phyloP scores from a whole-genome alignment of 2,113 vertebrate genomes.

The Lutjanus erythropterus region DNA sequence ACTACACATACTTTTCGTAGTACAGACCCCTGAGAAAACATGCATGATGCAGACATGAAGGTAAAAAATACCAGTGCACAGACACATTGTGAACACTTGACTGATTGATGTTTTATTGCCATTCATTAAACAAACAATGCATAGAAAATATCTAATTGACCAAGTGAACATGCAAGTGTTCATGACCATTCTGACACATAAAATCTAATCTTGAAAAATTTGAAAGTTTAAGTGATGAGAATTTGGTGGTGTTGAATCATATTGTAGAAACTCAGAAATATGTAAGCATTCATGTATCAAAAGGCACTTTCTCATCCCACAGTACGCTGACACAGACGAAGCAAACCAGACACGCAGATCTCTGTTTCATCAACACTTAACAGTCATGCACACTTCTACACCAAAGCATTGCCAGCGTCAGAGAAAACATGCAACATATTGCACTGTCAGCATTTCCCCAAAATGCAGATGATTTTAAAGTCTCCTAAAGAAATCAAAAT shows the following conservation, averaged over 20 bases:
- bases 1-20: conserved; percentile 13
- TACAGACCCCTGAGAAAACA: conserved; percentile 1
- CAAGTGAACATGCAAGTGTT: background rate
- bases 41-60: background rate
- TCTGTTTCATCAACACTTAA: background rate
- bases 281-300: background rate
- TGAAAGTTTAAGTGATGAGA: background rate
- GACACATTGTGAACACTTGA: too few relatives aligned
- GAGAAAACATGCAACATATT: conserved; percentile 40
- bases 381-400: conserved; percentile 42
- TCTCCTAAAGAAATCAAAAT: background rate
- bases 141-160: background rate
- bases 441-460: conserved; percentile 8
- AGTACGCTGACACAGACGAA: conserved; percentile 5
- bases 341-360: conserved; percentile 21
- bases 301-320: background rate
- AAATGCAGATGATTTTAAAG: background rate
- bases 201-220: background rate
- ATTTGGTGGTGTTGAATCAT: background rate
- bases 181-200: background rate
- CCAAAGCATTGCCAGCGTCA: background rate
- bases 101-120: background rate
- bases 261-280: background rate
- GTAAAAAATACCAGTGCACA: background rate
- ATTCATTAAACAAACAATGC: background rate